A percentile compares a stretch with the other conserved stretches of the same genome.
Conservation (phyloP, 2,888 invertebrate genomes). For the Orchesellides sinensis region DNA sequence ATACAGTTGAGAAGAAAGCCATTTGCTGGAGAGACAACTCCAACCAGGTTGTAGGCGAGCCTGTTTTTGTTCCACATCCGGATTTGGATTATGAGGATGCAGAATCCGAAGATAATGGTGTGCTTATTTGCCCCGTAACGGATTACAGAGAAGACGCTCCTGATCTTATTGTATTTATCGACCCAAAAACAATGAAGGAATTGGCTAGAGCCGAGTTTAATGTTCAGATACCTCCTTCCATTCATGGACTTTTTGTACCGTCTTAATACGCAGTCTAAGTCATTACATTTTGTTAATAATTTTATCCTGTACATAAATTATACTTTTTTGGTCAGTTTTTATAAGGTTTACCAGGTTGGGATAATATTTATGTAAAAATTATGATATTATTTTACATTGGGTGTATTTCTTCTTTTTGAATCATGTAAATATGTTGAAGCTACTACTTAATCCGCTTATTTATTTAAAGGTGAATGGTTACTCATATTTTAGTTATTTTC, state of each 20-base stretch:
- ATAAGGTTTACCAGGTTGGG: not conserved
- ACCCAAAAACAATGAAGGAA: constrained; percentile 77
- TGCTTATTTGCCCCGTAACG: constrained; percentile 75
- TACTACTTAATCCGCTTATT: no score
- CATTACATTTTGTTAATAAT: no score
- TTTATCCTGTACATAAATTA: no score
- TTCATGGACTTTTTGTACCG: constrained; percentile 75
- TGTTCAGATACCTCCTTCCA: constrained; percentile 75
- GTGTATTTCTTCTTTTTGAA: no score
- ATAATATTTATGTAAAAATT: not conserved
- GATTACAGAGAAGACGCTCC: constrained; percentile 73
- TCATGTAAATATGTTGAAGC: no score
- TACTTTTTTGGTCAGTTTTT: no score
- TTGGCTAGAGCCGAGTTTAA: constrained; percentile 76
- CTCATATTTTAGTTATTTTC: no score
- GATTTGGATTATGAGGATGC: constrained; percentile 73
- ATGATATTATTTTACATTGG: no score
- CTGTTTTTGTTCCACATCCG: constrained; percentile 78
- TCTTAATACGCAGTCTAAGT: constrained; percentile 41
- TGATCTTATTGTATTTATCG: constrained; percentile 76
- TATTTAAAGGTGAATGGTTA: no score
- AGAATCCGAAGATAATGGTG: constrained; percentile 78
- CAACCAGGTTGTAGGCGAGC: constrained; percentile 77
- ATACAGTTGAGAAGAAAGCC: constrained; percentile 76
- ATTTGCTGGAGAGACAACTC: constrained; percentile 76